phyloP scores from a whole-genome alignment of 2,113 vertebrate species.

The Leucopsar rothschildi region DNA sequence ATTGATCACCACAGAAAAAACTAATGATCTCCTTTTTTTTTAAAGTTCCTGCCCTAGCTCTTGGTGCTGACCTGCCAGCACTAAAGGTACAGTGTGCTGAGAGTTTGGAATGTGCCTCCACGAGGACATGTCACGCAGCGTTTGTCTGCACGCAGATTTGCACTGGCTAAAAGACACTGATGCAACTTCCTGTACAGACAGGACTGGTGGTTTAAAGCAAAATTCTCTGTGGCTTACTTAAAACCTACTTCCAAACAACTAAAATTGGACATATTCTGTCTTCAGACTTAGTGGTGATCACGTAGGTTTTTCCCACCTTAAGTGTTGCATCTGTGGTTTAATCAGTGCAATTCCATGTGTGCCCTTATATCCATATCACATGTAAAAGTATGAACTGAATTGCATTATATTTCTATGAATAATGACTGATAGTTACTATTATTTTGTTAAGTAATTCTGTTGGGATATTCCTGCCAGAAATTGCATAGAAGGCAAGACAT shows the following conservation, averaged over 20 bases:
- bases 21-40: background rate
- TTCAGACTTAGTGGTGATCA: background rate
- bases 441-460: background rate
- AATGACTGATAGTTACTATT: background rate
- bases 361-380: background rate
- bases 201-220: background rate
- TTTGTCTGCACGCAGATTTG: background rate
- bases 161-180: background rate
- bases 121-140: fast-evolving
- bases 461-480: background rate
- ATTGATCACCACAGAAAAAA: background rate
- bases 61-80: background rate
- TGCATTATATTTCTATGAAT: background rate
- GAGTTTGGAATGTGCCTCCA: background rate
- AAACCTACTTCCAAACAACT: background rate
- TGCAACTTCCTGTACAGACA: background rate
- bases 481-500: background rate
- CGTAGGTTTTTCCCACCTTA: background rate
- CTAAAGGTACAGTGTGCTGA: background rate
- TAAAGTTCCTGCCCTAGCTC: background rate
- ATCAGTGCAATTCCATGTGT: background rate
- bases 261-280: background rate
- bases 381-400: background rate
- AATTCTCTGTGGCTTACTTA: background rate
- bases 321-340: background rate